Evolutionary conservation across 2,113 vertebrate genomes (phyloP), one percentile per base, ranked within the genome.

Genomic region (Ochotona curzoniae): DNA sequence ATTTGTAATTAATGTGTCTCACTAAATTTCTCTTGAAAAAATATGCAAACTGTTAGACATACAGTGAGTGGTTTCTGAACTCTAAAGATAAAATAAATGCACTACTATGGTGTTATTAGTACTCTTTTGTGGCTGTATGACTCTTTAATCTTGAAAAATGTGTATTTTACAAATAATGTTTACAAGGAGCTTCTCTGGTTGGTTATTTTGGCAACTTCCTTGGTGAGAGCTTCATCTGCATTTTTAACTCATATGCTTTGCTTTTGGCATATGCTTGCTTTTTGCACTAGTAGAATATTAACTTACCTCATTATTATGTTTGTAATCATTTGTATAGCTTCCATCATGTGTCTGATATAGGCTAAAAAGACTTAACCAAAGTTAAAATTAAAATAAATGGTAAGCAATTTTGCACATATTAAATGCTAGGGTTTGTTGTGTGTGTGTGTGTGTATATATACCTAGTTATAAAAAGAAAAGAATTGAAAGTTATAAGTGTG

Each of bases 231-330:
- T 96, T 97, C 92, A 90, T 86, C 86, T 91, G 86, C 92, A 71
- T 97, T 93, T 96, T 96, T 91, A 32, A 96, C 89, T 95, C 96
- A 95, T 97, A 97, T 97, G 97, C 98, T 97, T 98, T 97, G 97
- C 97, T 98, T 98, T 97, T 96, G 96, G 97, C 97, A 98, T 98
- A 97, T 97, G 97, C 98, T 98, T 98, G 98, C 98, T 98, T 98
- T 98, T 98, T 98, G 98, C 98, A 98, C 98, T 98, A 98, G 97
- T 98, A 97, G 97, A 93, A 94, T 96, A 95, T 96, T 98, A 97
- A 98, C 96, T 98, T 97, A 98, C 97, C 97, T 98, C 97, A 97
- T 97, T 97, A 95, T 97, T 98, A 95, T 97, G 97, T 98, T 97
- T 96, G 87, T 98, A 97, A 97, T 98, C 96, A 95, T 97, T 97